phyloP scores from a whole-genome alignment of 2,888 invertebrate species.

The Synanthedon myopaeformis region DNA sequence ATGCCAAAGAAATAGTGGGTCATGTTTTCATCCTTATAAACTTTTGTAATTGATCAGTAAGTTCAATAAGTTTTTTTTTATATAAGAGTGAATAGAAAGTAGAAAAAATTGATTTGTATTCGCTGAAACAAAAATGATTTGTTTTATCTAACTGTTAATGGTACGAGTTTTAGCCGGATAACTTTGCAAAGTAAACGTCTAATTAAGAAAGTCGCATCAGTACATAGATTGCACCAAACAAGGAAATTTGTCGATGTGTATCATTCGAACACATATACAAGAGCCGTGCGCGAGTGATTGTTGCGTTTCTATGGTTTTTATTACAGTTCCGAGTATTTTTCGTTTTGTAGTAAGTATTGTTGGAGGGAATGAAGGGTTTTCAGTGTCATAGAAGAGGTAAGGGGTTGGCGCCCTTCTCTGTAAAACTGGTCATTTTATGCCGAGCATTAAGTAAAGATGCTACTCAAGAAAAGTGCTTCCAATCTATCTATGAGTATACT shows the following conservation, averaged over 20 bases:
- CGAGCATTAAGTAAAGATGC: background rate
- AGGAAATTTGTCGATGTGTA: slow-evolving; percentile 21
- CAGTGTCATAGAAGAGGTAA: background rate
- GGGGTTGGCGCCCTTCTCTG: background rate
- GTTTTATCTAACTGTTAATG: too few relatives aligned
- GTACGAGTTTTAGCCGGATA: background rate
- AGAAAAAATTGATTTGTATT: background rate
- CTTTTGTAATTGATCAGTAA: background rate
- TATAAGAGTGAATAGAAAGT: background rate
- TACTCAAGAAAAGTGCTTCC: background rate
- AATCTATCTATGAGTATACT: too few relatives aligned
- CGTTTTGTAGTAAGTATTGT: slow-evolving; percentile 2
- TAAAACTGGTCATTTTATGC: background rate
- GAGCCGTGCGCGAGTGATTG: slow-evolving; percentile 29
- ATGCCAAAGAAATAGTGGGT: too few relatives aligned
- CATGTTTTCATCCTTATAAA: too few relatives aligned
- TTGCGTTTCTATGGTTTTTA: slow-evolving; percentile 29
- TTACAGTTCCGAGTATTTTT: slow-evolving; percentile 39
- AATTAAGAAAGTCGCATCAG: background rate
- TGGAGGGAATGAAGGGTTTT: background rate
- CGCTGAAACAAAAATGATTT: background rate
- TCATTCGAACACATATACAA: slow-evolving; percentile 11
- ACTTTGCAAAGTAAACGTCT: background rate
- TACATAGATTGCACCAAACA: slow-evolving; percentile 14
- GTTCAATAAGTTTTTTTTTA: background rate